Conservation (phyloP, 2,113 vertebrate genomes). For the Ornithorhynchus anatinus region DNA sequence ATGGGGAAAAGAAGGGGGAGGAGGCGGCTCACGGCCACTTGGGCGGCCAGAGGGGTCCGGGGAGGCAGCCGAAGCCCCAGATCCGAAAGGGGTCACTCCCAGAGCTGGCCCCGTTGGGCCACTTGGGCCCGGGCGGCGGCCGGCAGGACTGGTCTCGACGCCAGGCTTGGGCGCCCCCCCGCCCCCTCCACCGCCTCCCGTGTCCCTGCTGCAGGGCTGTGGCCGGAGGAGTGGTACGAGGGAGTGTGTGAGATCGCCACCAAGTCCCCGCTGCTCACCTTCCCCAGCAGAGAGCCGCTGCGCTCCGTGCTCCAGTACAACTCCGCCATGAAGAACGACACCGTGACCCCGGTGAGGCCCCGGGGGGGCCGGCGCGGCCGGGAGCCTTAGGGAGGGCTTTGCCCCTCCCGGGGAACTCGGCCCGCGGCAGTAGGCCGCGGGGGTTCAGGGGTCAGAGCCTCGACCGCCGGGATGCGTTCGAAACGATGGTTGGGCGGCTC, state of each 20-base stretch:
- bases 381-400: neutral
- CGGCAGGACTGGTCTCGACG: neutral
- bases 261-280: slow-evolving; percentile 93
- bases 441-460: too few species aligned
- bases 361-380: neutral
- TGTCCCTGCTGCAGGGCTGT: slow-evolving; percentile 79
- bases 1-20: too few species aligned
- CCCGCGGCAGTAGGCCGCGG: too few species aligned
- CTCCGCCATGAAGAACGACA: slow-evolving; percentile 96
- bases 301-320: slow-evolving; percentile 97
- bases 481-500: too few species aligned
- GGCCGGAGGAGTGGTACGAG: slow-evolving; percentile 98
- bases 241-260: slow-evolving; percentile 96
- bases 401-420: neutral
- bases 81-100: too few species aligned
- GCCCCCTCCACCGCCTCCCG: neutral
- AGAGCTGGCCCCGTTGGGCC: neutral
- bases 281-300: slow-evolving; percentile 94
- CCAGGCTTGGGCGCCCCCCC: neutral
- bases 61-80: neutral
- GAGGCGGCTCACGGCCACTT: too few species aligned
- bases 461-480: too few species aligned
- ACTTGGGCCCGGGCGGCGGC: too few species aligned
- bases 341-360: slow-evolving; percentile 84
- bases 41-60: too few species aligned